Percentiles rank a stretch among this genome's conserved stretches.
Conservation (phyloP, 2,888 invertebrate species). For the Herminia tarsipennalis region DNA sequence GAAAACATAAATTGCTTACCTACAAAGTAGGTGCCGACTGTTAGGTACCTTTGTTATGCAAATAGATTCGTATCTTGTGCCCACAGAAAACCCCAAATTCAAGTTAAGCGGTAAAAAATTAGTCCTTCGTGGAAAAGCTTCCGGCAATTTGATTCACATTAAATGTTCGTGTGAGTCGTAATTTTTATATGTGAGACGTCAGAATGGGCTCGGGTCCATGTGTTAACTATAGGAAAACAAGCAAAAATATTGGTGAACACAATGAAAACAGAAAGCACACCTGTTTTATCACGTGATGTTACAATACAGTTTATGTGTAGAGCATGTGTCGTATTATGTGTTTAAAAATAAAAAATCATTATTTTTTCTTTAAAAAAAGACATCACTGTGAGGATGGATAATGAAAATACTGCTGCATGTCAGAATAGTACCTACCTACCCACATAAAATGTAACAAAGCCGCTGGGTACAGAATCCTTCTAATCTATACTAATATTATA, state of each 20-base stretch:
- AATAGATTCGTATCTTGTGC: constrained; percentile 21
- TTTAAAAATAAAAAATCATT: too few relatives aligned
- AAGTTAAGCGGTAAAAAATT: constrained; percentile 14
- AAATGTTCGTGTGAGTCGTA: constrained; percentile 16
- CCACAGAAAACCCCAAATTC: constrained; percentile 17
- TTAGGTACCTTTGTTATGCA: constrained; percentile 2
- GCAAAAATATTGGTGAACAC: background rate
- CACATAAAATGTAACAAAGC: too few relatives aligned
- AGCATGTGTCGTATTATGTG: too few relatives aligned
- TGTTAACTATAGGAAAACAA: constrained; percentile 5
- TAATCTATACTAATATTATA: too few relatives aligned
- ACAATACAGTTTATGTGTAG: too few relatives aligned
- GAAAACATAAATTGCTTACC: constrained; percentile 9
- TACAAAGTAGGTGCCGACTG: background rate
- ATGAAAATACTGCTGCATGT: too few relatives aligned
- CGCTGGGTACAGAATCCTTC: too few relatives aligned
- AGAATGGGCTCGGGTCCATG: background rate
- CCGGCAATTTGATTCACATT: constrained; percentile 17
- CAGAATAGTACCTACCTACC: too few relatives aligned
- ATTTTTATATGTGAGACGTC: constrained; percentile 12
- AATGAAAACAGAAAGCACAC: background rate
- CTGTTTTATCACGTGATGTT: background rate
- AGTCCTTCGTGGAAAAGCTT: constrained; percentile 15
- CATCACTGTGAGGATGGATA: too few relatives aligned
- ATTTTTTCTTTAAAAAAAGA: too few relatives aligned